Evolutionary conservation across 2,888 invertebrate genomes (phyloP), one percentile per base, ranked within the genome.

Genomic region (Schizaphis graminum): DNA sequence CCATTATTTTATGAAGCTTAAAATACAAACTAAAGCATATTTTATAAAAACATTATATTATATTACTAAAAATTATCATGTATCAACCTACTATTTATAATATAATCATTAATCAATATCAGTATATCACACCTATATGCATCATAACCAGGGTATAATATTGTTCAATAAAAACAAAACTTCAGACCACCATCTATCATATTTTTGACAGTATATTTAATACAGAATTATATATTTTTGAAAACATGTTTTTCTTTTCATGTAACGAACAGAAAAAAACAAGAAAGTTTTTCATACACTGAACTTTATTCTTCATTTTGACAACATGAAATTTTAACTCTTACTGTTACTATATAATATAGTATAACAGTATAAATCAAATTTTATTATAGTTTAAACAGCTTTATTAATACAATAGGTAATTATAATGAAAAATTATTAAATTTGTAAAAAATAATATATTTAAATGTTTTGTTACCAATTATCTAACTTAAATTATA

Each of bases 131-230:
- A 86, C 86, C 47, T 86, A 56, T 86, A 56, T 89, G 56, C 89
- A 16, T 57, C 44, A 57, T 89, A 57, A 28, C 44, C 41, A 24
- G 28, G 44, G 44, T 57, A 89, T 57, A 13, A 89, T 57, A 13
- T 89, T 44, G 57, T 41, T 89, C 10, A 11, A 56, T 57, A 89
- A 89, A 89, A 89, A 89, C 57, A 57, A 41, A 89, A 89, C 24
- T 89, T 89, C 57, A 16, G 44, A 28, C 89, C 28, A 28, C 13
- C 41, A 89, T 89, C 41, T 57, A 89, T 89, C 57, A 89, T 89
- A 41, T 44, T 26, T 44, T 57, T 57, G 57, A 56, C 44, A 89
- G 89, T 89, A 57, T 89, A 57, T 57, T 89, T 89, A 89, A 89
- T 89, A 44, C 11, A 41, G 16, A 57, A 89, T 44, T 28, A 57